Evolutionary conservation across 37 sponge, comb jelly and placozoan species (phyloP).

Genomic region (Theonella swinhoei): DNA sequence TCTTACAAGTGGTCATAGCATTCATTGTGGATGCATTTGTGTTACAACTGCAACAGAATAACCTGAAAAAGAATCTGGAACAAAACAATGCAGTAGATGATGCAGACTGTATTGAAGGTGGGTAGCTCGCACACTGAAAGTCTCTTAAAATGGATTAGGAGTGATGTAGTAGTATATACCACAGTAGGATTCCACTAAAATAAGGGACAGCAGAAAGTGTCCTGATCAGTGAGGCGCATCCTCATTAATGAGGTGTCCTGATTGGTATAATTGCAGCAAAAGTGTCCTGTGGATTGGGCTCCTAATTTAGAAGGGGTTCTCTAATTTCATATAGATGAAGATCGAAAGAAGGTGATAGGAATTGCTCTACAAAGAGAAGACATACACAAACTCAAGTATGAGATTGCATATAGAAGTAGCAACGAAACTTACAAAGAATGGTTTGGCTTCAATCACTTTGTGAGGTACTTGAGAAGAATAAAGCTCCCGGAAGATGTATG

Average conservation of each 20-base stretch:
- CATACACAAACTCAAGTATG: constrained; percentile 31
- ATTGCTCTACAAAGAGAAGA: constrained; percentile 20
- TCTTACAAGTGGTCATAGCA: constrained; percentile 63
- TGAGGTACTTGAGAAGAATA: constrained; percentile 16
- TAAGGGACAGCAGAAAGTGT: too few species aligned
- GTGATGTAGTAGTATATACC: too few species aligned
- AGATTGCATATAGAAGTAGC: constrained; percentile 4
- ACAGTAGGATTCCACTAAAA: too few species aligned
- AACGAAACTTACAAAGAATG: background rate
- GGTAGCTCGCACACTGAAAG: too few species aligned
- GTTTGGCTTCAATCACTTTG: background rate
- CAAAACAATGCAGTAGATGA: background rate
- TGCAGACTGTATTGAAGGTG: background rate
- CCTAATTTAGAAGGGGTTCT: too few species aligned
- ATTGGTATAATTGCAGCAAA: too few species aligned
- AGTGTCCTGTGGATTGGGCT: too few species aligned
- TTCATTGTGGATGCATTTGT: constrained; percentile 87
- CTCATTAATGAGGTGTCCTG: too few species aligned
- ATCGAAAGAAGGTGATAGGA: background rate
- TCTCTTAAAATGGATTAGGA: too few species aligned
- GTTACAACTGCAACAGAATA: background rate
- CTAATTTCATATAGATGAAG: background rate
- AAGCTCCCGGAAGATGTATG: too few species aligned
- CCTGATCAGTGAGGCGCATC: too few species aligned
- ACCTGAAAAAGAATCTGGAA: background rate